phyloP scores from a whole-genome alignment of 1,140 invertebrate species.

The Lasaia peninsularis region DNA sequence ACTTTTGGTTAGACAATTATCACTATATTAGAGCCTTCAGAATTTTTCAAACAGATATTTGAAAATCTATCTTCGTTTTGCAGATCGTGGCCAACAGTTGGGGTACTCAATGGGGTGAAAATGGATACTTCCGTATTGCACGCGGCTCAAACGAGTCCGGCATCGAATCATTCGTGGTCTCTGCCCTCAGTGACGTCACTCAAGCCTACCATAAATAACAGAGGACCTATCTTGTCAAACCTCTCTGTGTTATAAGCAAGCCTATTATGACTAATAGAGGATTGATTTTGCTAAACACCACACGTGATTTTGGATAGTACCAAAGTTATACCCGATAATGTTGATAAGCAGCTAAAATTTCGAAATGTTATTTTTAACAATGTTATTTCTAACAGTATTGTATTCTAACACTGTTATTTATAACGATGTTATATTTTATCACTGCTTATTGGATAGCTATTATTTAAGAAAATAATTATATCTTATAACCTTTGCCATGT shows the following conservation, averaged over 20 bases:
- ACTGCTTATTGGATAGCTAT: too few species aligned
- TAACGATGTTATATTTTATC: too few species aligned
- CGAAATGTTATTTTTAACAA: too few species aligned
- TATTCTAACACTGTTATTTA: too few species aligned
- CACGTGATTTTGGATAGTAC: constrained; percentile 40
- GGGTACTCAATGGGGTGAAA: constrained; percentile 93
- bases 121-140: constrained; percentile 89
- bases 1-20: too few species aligned
- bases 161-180: constrained; percentile 91
- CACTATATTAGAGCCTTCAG: too few species aligned
- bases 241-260: constrained; percentile 47
- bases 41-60: too few species aligned
- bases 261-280: constrained; percentile 41
- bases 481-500: too few species aligned
- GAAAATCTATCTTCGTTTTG: constrained; percentile 40
- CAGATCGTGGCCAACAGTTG: constrained; percentile 94
- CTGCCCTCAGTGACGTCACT: constrained; percentile 83
- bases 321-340: background rate
- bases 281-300: constrained; percentile 45
- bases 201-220: constrained; percentile 62
- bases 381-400: too few species aligned
- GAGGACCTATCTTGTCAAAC: constrained; percentile 40
- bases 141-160: constrained; percentile 90
- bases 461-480: too few species aligned
- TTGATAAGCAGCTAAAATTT: too few species aligned